Conservation (phyloP, 2,888 invertebrate genomes). For the Sturmia bella region DNA sequence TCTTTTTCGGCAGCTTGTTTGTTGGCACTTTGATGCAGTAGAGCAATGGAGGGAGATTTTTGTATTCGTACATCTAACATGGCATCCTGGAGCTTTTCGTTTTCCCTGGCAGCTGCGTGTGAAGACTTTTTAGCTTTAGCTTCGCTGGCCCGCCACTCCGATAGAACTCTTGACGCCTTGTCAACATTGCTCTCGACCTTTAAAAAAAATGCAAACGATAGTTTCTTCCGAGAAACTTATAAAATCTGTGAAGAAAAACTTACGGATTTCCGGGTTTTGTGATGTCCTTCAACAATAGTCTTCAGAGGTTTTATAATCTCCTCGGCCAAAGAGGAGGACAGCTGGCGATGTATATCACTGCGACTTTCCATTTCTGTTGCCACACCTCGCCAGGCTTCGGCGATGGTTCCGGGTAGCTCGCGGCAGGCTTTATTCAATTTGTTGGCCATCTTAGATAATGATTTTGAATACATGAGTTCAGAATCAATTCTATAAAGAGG, state of each 20-base stretch:
- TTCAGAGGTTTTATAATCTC: conserved; percentile 95
- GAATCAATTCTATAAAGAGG: conserved; percentile 89
- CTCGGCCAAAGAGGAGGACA: conserved; percentile 90
- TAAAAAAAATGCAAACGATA: conserved; percentile 46
- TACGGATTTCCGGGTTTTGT: conserved; percentile 88
- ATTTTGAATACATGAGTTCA: conserved; percentile 95
- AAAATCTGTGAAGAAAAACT: conserved; percentile 68
- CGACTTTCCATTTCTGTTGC: conserved; percentile 96
- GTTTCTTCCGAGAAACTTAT: background rate
- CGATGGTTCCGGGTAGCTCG: conserved; percentile 89
- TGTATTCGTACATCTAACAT: conserved; percentile 84
- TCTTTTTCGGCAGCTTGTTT: conserved; percentile 81
- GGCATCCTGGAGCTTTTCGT: conserved; percentile 94
- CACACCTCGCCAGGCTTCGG: conserved; percentile 95
- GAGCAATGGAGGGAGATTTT: conserved; percentile 81
- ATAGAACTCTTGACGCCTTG: conserved; percentile 90
- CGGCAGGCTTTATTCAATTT: conserved; percentile 93
- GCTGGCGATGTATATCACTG: conserved; percentile 93
- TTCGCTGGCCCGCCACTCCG: conserved; percentile 93
- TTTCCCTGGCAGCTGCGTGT: conserved; percentile 92
- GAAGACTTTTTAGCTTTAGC: conserved; percentile 94
- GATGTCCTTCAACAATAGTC: conserved; percentile 87
- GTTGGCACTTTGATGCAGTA: conserved; percentile 79
- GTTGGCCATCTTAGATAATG: conserved; percentile 91
- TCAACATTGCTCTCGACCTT: conserved; percentile 91